Conservation (phyloP, 2,797 vertebrate genomes). For the Bucorvus abyssinicus region DNA sequence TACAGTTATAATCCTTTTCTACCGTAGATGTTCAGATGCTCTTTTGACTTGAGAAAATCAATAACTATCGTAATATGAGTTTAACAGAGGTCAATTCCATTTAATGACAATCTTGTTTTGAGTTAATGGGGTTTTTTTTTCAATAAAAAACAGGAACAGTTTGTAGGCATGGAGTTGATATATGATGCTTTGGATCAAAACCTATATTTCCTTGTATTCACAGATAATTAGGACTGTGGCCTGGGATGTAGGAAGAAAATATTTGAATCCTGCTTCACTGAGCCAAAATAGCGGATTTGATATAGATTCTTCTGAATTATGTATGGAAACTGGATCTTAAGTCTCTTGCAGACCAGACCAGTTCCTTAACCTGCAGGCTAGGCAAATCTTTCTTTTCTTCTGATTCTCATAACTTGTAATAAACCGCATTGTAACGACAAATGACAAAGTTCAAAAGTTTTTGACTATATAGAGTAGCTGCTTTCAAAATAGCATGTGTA, state of each 20-base stretch:
- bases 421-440: not conserved
- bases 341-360: not conserved
- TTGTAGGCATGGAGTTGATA: not conserved
- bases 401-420: not conserved
- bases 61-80: not conserved
- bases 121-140: not conserved
- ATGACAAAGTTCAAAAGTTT: not conserved
- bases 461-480: not conserved
- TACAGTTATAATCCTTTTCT: conserved; percentile 21
- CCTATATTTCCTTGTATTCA: not conserved
- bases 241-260: not conserved
- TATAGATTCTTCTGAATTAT: not conserved
- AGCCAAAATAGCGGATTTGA: not conserved
- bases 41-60: conserved; percentile 44
- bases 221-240: not conserved
- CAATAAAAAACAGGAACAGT: not conserved
- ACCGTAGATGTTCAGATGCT: conserved; percentile 19
- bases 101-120: not conserved
- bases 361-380: not conserved
- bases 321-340: not conserved
- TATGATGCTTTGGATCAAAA: not conserved
- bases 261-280: not conserved
- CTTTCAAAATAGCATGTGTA: not conserved
- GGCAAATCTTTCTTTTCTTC: not conserved
- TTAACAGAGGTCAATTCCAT: not conserved